These are phyloP conservation scores for Pelmatolapia mariae DNA, from an alignment of 2,113 vertebrate genomes.

Conservation along the genomic window DNA sequence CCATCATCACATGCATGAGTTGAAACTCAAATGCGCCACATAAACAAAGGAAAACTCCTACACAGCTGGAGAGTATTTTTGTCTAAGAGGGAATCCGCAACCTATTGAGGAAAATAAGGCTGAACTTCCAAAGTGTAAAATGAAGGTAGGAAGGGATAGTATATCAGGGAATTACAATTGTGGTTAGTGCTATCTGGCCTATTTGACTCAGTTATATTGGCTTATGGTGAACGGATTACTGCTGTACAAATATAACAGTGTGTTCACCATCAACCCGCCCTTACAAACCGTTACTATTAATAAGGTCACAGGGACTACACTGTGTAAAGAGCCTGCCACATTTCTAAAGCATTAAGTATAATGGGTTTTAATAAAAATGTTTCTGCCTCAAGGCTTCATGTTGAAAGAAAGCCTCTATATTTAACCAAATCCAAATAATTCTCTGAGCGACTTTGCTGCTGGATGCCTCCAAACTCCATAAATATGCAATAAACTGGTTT, in stretches of 20 bases:
- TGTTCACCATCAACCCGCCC: not conserved
- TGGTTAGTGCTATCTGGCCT: constrained; percentile 26
- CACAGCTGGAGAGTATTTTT: not conserved
- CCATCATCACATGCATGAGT: not conserved
- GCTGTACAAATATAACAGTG: not conserved
- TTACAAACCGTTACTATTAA: not conserved
- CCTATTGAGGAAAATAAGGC: not conserved
- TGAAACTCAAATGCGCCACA: not conserved
- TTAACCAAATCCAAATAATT: not conserved
- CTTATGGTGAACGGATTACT: not conserved
- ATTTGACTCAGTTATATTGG: not conserved
- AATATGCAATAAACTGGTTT: not conserved
- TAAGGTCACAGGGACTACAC: not conserved
- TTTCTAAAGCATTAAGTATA: not conserved
- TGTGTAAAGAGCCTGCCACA: not conserved
- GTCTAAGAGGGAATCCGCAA: not conserved
- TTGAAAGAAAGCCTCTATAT: not conserved
- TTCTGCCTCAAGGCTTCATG: not conserved
- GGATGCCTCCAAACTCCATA: not conserved
- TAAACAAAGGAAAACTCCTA: constrained; percentile 3
- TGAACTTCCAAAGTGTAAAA: not conserved
- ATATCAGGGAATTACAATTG: constrained; percentile 13
- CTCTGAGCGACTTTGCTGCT: not conserved
- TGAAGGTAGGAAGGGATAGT: constrained; percentile 19
- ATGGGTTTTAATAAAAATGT: not conserved